phyloP scores from a whole-genome alignment of 2,113 vertebrate species.

The Sebastes schlegelii region DNA sequence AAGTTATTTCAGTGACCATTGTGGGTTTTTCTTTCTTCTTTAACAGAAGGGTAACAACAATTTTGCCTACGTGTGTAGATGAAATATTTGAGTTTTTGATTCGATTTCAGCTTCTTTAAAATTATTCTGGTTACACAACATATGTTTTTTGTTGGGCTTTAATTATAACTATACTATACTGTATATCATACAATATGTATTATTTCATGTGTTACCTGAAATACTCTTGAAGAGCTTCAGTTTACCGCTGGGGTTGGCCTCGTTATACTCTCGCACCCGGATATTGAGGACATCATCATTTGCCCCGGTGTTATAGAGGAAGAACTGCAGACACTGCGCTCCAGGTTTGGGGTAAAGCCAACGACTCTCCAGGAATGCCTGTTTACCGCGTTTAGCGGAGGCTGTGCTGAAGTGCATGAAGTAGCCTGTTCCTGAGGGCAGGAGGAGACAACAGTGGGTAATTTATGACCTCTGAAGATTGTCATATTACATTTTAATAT shows the following conservation, averaged over 20 bases:
- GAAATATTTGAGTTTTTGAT: neutral
- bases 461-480: no score
- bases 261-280: slow-evolving; percentile 82
- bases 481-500: neutral
- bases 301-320: slow-evolving; percentile 84
- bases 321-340: slow-evolving; percentile 93
- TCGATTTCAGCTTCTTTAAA: neutral
- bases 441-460: neutral
- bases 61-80: no score
- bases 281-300: slow-evolving; percentile 84
- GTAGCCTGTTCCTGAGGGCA: slow-evolving; percentile 84
- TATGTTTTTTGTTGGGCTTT: neutral
- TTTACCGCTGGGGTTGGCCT: slow-evolving; percentile 60
- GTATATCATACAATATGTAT: neutral
- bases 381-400: slow-evolving; percentile 52
- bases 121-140: neutral
- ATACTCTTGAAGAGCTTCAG: slow-evolving; percentile 82
- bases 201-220: slow-evolving; percentile 78
- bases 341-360: slow-evolving; percentile 86
- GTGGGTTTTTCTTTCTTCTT: no score
- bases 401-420: slow-evolving; percentile 90
- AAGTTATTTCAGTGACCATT: no score
- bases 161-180: neutral
- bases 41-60: no score
- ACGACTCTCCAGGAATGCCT: slow-evolving; percentile 86